phyloP scores from a whole-genome alignment of 2,113 vertebrate species.

The Rynchops niger region DNA sequence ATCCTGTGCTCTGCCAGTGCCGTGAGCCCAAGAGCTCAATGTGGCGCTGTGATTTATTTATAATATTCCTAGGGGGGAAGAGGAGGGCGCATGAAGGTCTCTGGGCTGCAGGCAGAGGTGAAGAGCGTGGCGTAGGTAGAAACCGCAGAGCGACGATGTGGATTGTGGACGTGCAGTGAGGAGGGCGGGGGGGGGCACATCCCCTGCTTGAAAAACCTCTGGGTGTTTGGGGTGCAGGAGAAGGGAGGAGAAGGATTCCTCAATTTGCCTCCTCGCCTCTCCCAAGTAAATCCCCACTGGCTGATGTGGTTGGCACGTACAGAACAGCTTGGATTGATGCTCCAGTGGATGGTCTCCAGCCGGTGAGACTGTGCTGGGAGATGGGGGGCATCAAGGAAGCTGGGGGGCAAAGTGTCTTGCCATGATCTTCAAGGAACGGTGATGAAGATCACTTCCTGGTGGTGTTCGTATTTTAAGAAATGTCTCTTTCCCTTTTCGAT shows the following conservation, averaged over 20 bases:
- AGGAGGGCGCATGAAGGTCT: not conserved
- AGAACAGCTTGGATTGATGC: not conserved
- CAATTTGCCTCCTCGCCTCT: not conserved
- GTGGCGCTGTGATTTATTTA: not conserved
- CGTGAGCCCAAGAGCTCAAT: accelerated
- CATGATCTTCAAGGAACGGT: not conserved
- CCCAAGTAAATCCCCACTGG: not conserved
- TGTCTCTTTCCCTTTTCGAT: not conserved
- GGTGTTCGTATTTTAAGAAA: not conserved
- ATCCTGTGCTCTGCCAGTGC: not conserved
- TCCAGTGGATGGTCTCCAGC: not conserved
- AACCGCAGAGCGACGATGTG: not conserved
- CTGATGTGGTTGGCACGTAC: not conserved
- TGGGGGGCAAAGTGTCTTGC: not conserved
- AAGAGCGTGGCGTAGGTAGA: accelerated
- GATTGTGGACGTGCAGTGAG: accelerated
- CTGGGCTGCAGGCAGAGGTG: not conserved
- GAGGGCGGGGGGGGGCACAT: accelerated
- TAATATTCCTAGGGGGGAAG: not conserved
- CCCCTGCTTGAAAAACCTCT: not conserved
- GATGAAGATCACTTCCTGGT: not conserved
- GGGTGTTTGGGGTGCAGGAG: not conserved
- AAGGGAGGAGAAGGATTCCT: not conserved
- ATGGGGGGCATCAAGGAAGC: not conserved
- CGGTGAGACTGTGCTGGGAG: not conserved